phyloP scores from a whole-genome alignment of 1,140 invertebrate species.

The Zophobas atratus region DNA sequence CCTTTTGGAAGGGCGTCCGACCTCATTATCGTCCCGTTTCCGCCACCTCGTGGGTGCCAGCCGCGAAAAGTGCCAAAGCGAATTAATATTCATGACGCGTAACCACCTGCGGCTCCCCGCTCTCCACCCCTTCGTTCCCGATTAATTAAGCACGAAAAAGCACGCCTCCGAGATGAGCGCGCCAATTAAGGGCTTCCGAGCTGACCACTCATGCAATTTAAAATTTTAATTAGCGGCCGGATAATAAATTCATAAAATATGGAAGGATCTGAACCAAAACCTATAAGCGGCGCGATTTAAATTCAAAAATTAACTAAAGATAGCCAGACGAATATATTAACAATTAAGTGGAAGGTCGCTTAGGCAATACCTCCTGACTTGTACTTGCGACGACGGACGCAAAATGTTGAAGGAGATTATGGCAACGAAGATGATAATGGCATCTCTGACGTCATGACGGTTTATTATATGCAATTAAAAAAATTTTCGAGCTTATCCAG shows the following conservation, averaged over 20 bases:
- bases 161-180: not conserved
- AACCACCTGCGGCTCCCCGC: too few species aligned
- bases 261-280: slow-evolving; percentile 40
- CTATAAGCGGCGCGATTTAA: slow-evolving; percentile 39
- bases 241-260: slow-evolving; percentile 35
- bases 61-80: too few species aligned
- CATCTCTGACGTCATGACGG: too few species aligned
- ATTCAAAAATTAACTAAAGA: slow-evolving; percentile 43
- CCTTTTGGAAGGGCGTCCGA: too few species aligned
- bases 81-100: too few species aligned
- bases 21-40: too few species aligned
- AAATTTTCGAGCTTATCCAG: too few species aligned
- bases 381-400: not conserved
- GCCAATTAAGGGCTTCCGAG: slow-evolving; percentile 7
- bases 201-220: slow-evolving; percentile 16
- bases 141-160: not conserved
- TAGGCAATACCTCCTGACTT: slow-evolving; percentile 17
- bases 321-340: slow-evolving; percentile 50
- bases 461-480: too few species aligned
- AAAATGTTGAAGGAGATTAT: too few species aligned
- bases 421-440: too few species aligned
- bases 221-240: slow-evolving; percentile 27
- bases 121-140: too few species aligned
- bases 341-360: slow-evolving; percentile 46
- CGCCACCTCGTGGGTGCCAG: too few species aligned